Evolutionary conservation across 53 echinoderm and acorn worm genomes (phyloP), one percentile per base, ranked within the genome.

Genomic region (Glandiceps talaboti): DNA sequence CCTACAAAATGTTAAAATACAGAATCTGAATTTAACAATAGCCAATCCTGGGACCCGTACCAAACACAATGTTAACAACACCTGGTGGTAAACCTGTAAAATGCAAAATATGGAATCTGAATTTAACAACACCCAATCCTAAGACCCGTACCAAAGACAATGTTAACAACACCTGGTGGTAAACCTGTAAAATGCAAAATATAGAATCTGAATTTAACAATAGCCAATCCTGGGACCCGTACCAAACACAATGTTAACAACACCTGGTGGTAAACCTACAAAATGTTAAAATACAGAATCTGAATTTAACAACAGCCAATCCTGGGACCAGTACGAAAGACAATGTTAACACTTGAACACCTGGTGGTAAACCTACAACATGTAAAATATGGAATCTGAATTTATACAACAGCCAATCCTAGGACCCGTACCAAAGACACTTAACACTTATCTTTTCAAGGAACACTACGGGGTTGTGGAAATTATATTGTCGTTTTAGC

Each of bases 181-280:
- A 97, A 74, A 74, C 99, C 99, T 97, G 74, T 20, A 45, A 6
- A 45, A 20, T 45, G 20, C n/a, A n/a, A n/a, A n/a, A n/a, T n/a
- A n/a, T n/a, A n/a, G n/a, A n/a, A n/a, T n/a, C n/a, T n/a, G n/a
- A n/a, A n/a, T n/a, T n/a, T n/a, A n/a, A n/a, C n/a, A n/a, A n/a
- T n/a, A n/a, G 27, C 96, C 96, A 28, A 88, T 92, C 27, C 76
- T 83, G 26, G 87, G 85, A 29, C 96, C 96, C 28, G 77, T 72
- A n/a, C 96, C 96, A 85, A 81, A 96, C 30, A 96, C 96, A 32
- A 96, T 73, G 75, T 96, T 96, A 31, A 96, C 87, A 0, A 96
- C 96, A 14, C 96, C 96, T 10, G 88, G 87, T 14, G 96, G 96
- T 1, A 96, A 74, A 75, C 96, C 96, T 96, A n/a, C n/a, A n/a